Percentiles rank a stretch among this genome's conserved stretches.
Evolutionary conservation across 2,113 vertebrate species (phyloP).

Genomic region (Prinia subflava): DNA sequence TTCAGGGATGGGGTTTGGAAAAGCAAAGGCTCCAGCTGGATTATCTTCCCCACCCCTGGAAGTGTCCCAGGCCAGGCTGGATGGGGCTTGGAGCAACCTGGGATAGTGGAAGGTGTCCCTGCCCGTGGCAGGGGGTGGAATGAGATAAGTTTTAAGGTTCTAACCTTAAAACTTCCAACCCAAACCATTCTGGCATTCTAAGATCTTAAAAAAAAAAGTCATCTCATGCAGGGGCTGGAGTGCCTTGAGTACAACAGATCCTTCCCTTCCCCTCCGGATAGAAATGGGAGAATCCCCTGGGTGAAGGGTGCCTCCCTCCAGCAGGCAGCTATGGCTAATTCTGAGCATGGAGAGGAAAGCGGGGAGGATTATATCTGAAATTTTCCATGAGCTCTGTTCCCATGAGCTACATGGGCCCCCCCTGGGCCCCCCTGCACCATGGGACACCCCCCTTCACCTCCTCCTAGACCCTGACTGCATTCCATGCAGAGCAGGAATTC

Average conservation of each 20-base stretch:
- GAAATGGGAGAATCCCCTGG: background rate
- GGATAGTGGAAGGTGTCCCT: background rate
- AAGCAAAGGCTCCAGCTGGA: background rate
- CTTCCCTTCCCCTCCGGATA: background rate
- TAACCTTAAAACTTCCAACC: background rate
- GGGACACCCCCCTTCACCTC: too few relatives aligned
- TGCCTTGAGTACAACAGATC: background rate
- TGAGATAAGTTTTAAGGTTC: background rate
- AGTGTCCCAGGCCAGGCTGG: background rate
- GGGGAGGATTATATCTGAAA: accelerated
- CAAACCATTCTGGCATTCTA: background rate
- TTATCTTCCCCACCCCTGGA: background rate
- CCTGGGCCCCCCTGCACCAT: too few relatives aligned
- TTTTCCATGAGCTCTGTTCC: background rate
- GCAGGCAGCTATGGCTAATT: background rate
- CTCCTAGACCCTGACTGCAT: background rate
- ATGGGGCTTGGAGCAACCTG: accelerated
- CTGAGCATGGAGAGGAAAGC: background rate
- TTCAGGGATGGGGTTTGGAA: background rate
- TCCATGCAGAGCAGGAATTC: background rate
- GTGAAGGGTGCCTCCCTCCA: background rate
- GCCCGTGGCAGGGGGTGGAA: background rate
- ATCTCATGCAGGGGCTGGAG: background rate
- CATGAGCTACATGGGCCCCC: background rate
- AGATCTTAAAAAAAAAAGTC: background rate